These are phyloP conservation scores for Drosophila leontia DNA, from an alignment of 1,140 invertebrate species.

Conservation along the genomic window DNA sequence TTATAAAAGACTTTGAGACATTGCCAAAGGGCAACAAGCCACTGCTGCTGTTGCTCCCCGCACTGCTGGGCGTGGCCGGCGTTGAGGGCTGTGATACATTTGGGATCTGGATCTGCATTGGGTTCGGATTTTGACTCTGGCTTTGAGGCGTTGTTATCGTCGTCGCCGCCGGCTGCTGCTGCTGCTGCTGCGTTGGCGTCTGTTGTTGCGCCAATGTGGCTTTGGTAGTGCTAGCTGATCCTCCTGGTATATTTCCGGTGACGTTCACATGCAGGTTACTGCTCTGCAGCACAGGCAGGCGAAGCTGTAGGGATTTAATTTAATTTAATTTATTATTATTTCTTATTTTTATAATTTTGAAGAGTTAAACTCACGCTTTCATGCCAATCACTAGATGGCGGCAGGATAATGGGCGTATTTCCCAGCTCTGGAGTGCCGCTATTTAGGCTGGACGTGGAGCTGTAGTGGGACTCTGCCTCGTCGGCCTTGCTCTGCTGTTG, in stretches of 20 bases:
- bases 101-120: constrained; percentile 19
- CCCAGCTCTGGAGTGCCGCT: constrained; percentile 78
- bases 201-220: constrained; percentile 46
- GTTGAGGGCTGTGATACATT: constrained; percentile 67
- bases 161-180: constrained; percentile 40
- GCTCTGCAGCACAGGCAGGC: constrained; percentile 70
- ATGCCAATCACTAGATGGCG: constrained; percentile 70
- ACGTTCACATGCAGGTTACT: constrained; percentile 65
- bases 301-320: constrained; percentile 32
- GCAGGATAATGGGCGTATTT: constrained; percentile 69
- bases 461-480: constrained; percentile 78
- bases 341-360: no score
- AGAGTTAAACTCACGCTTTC: constrained; percentile 66
- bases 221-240: constrained; percentile 71
- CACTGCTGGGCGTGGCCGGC: constrained; percentile 65
- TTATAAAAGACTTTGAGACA: constrained; percentile 79
- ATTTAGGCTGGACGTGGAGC: constrained; percentile 85
- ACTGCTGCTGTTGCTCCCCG: constrained; percentile 42
- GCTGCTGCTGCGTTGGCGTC: constrained; percentile 27
- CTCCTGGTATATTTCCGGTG: constrained; percentile 8
- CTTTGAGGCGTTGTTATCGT: constrained; percentile 20
- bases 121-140: constrained; percentile 17
- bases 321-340: no score
- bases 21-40: constrained; percentile 71
- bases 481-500: constrained; percentile 67